These are phyloP conservation scores for Nemopilema nomurai DNA, from an alignment of 30 jellyfish, hydroid and myxozoan species.

Conservation along the genomic window DNA sequence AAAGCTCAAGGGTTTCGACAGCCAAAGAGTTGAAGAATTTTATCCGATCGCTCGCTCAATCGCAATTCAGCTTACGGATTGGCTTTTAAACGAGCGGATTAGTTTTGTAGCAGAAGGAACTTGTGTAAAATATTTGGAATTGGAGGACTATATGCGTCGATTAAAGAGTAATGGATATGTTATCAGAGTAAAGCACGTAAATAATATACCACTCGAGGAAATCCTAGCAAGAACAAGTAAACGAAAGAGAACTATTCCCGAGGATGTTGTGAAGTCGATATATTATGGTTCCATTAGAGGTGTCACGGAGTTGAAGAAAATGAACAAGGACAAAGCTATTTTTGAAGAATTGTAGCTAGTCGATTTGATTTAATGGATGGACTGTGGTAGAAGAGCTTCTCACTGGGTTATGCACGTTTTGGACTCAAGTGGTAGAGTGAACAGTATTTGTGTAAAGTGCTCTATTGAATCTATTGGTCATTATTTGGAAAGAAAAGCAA, in stretches of 20 bases:
- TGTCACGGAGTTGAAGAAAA: conserved; percentile 49
- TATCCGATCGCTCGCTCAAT: conserved; percentile 88
- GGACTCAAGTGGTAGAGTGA: background rate
- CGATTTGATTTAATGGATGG: background rate
- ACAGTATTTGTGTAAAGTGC: too few species aligned
- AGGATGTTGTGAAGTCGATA: conserved; percentile 69
- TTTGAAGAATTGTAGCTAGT: conserved; percentile 52
- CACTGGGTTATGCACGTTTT: background rate
- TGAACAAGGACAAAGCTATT: conserved; percentile 40
- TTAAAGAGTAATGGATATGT: conserved; percentile 76
- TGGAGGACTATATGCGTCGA: conserved; percentile 85
- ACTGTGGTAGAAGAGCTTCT: background rate
- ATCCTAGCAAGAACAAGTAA: conserved; percentile 67
- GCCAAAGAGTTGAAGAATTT: conserved; percentile 67
- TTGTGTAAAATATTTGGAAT: conserved; percentile 88
- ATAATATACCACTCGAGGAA: conserved; percentile 61
- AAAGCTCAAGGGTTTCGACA: conserved; percentile 81
- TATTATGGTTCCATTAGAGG: conserved; percentile 80
- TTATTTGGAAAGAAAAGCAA: too few species aligned
- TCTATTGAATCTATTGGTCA: too few species aligned
- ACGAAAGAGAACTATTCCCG: conserved; percentile 75
- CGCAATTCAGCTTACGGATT: conserved; percentile 88
- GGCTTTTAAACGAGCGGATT: conserved; percentile 87
- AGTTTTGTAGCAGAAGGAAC: conserved; percentile 99
- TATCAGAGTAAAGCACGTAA: conserved; percentile 69